A percentile compares a stretch with the other conserved stretches of the same genome.
Conservation (phyloP, 2,888 invertebrate genomes). For the Caradrina kadenii region DNA sequence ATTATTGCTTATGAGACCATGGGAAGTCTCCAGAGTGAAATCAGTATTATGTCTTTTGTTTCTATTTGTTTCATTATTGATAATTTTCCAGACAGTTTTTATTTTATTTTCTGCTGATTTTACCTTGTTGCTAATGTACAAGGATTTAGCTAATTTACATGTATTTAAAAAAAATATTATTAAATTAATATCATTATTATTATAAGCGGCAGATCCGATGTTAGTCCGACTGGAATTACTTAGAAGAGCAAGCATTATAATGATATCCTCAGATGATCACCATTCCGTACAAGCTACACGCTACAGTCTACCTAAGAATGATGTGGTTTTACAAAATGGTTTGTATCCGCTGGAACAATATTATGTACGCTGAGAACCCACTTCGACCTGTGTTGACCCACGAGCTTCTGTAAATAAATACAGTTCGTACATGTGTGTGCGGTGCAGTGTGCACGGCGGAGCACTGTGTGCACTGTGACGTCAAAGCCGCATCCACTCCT, state of each 20-base stretch:
- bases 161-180: too few species aligned
- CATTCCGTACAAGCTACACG: background rate
- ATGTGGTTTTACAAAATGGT: background rate
- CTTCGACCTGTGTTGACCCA: background rate
- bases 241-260: background rate
- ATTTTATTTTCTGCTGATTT: too few species aligned
- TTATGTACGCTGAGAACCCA: background rate
- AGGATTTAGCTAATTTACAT: too few species aligned
- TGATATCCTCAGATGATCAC: background rate
- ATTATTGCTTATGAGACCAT: too few species aligned
- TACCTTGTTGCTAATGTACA: too few species aligned
- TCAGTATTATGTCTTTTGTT: too few species aligned
- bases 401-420: constrained; percentile 14
- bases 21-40: too few species aligned
- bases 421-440: background rate
- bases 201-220: too few species aligned
- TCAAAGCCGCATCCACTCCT: background rate
- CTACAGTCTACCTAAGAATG: background rate
- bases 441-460: background rate
- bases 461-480: background rate
- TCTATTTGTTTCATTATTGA: too few species aligned
- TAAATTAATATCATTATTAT: too few species aligned
- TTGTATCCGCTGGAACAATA: background rate
- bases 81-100: too few species aligned
- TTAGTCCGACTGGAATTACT: too few species aligned